Evolutionary conservation across 2,888 invertebrate species (phyloP), one percentile per base, ranked within the genome.

Genomic region (Scotopteryx bipunctaria): DNA sequence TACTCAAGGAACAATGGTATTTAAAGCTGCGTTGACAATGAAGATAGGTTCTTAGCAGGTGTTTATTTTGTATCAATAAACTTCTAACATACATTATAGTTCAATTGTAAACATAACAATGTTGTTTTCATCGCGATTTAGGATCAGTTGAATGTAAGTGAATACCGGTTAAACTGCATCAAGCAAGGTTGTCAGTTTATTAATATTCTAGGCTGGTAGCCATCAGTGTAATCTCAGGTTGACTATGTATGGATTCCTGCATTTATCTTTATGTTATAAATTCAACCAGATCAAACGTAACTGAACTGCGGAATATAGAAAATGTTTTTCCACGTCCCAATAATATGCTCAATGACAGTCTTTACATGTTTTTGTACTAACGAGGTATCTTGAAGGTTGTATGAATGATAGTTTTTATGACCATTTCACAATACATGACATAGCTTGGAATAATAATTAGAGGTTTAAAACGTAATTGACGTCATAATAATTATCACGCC

Each of bases 91-190:
- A 25, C 25, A 25, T n/a, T n/a, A n/a, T n/a, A 23, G 23, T 14
- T 15, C 9, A 15, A 35, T 25, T 13, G 5, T n/a, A n/a, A n/a
- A n/a, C n/a, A n/a, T n/a, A n/a, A n/a, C 11, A 33, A 35, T 5
- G 25, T 21, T 9, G 19, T 38, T 25, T 14, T 13, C 15, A 16
- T 38, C 5, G n/a, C 19, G 3, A 27, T 29, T 49, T 49, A 42
- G 31, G 21, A 43, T 38, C 36, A 43, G 40, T 33, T 35, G 36
- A 25, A 29, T 21, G 19, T 33, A 38, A 36, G 17, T 37, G 35
- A 32, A 48, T 45, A 48, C 56, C 43, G 53, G 53, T 53, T 40
- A 8, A 19, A 41, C 38, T 27, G 31, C 44, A 48, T 43, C n/a
- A 1, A 37, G 5, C 32, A 42, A 50, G 44, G 45, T 32, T 37